Evolutionary conservation across 2,888 invertebrate species (phyloP).

Genomic region (Drosophila acutilabella): DNA sequence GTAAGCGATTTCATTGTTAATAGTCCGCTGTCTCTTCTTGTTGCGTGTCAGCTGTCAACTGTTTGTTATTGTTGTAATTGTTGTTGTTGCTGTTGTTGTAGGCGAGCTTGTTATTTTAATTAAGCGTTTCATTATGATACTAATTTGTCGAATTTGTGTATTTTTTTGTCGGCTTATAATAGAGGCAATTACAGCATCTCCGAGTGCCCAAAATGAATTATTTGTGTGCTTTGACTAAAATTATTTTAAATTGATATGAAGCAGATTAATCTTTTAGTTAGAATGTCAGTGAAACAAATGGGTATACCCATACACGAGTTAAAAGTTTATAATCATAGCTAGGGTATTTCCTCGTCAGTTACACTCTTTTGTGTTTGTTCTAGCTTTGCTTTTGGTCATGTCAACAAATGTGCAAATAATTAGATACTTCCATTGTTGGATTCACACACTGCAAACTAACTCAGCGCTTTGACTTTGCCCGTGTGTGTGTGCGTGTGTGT

Average conservation of each 20-base stretch:
- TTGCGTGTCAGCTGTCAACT: constrained; percentile 61
- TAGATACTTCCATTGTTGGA: constrained; percentile 14
- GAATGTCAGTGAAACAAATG: neutral
- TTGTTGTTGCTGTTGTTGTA: constrained; percentile 30
- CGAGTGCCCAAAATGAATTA: constrained; percentile 7
- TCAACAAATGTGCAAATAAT: constrained; percentile 45
- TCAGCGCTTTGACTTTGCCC: neutral
- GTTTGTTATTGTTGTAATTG: constrained; percentile 19
- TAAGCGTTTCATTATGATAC: constrained; percentile 72
- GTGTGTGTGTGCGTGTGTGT: constrained; percentile 12
- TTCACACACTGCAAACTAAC: constrained; percentile 37
- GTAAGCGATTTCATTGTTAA: constrained; percentile 8
- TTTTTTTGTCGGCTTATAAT: constrained; percentile 33
- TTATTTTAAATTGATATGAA: constrained; percentile 32
- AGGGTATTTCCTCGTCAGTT: constrained; percentile 9
- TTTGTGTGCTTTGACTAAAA: constrained; percentile 25
- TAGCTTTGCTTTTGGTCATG: constrained; percentile 30
- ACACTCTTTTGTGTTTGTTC: neutral
- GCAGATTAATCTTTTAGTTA: constrained; percentile 23
- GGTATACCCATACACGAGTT: no score
- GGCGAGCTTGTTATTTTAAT: constrained; percentile 72
- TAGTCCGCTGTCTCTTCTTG: constrained; percentile 22
- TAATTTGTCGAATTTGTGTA: constrained; percentile 60
- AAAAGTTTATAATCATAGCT: no score
- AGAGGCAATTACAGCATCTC: constrained; percentile 44